Percentiles rank a stretch among this genome's conserved stretches.
Evolutionary conservation across 1,140 invertebrate genomes (phyloP).

Genomic region (Condylostylus longicornis): DNA sequence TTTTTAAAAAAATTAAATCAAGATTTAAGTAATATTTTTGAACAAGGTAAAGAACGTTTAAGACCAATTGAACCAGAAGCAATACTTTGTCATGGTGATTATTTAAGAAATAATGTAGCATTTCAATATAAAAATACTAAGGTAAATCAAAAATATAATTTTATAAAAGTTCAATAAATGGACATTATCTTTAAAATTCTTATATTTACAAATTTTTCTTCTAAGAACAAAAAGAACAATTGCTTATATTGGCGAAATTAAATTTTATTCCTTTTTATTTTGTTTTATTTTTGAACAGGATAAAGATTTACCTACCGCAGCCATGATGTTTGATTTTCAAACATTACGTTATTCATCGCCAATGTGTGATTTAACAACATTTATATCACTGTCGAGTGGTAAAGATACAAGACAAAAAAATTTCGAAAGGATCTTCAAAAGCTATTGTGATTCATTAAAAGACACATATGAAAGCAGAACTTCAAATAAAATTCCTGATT

Average conservation of each 20-base stretch:
- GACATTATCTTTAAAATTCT: not conserved
- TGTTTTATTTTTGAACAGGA: not conserved
- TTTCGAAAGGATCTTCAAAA: constrained; percentile 21
- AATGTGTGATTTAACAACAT: constrained; percentile 23
- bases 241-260: constrained; percentile 1
- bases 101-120: constrained; percentile 27
- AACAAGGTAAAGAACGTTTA: constrained; percentile 15
- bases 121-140: constrained; percentile 13
- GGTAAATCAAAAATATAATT: not conserved
- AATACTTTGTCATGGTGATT: constrained; percentile 27
- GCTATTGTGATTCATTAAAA: constrained; percentile 15
- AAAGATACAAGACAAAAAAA: constrained; percentile 16
- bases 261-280: not conserved
- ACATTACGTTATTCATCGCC: constrained; percentile 23
- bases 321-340: constrained; percentile 31
- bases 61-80: constrained; percentile 19
- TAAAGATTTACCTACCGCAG: constrained; percentile 13
- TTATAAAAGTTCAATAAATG: not conserved
- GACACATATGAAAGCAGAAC: constrained; percentile 12
- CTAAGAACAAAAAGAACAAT: no score
- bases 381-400: constrained; percentile 17
- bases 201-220: no score
- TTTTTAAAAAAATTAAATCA: constrained; percentile 12
- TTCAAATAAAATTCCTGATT: constrained; percentile 10
- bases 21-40: constrained; percentile 8